Conservation (phyloP, 2,113 vertebrate genomes). For the Amblyornis subalaris region DNA sequence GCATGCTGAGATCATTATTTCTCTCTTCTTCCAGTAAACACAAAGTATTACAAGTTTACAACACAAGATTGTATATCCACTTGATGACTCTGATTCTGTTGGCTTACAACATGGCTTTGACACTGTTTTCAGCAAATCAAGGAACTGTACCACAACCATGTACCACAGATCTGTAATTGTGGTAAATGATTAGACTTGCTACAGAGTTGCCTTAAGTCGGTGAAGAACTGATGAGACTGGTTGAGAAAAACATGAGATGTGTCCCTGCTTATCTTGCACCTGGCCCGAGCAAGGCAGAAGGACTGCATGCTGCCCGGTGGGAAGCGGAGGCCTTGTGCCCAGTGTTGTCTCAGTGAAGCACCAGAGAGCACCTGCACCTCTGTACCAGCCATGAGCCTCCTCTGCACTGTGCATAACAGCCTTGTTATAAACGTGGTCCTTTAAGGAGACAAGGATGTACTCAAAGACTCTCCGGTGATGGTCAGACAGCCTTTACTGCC, state of each 20-base stretch:
- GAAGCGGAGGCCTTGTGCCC: neutral
- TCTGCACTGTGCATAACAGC: neutral
- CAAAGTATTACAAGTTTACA: neutral
- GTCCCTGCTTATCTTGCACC: neutral
- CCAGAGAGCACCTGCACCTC: neutral
- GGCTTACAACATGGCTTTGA: neutral
- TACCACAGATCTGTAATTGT: neutral
- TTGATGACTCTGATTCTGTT: neutral
- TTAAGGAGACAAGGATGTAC: neutral
- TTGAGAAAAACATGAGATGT: neutral
- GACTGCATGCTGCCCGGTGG: neutral
- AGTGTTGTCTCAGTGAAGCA: neutral
- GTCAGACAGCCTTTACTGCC: neutral
- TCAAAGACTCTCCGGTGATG: neutral
- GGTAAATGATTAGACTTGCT: neutral
- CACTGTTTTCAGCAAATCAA: neutral
- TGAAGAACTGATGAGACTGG: neutral
- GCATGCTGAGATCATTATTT: slow-evolving; percentile 6
- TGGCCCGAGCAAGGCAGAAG: fast-evolving
- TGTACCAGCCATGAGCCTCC: neutral
- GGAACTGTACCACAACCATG: neutral
- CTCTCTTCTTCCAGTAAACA: neutral
- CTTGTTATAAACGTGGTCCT: neutral
- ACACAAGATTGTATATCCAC: neutral
- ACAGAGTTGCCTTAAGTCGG: fast-evolving